These are phyloP conservation scores for Chelon auratus DNA, from an alignment of 2,797 vertebrate genomes.

Conservation along the genomic window DNA sequence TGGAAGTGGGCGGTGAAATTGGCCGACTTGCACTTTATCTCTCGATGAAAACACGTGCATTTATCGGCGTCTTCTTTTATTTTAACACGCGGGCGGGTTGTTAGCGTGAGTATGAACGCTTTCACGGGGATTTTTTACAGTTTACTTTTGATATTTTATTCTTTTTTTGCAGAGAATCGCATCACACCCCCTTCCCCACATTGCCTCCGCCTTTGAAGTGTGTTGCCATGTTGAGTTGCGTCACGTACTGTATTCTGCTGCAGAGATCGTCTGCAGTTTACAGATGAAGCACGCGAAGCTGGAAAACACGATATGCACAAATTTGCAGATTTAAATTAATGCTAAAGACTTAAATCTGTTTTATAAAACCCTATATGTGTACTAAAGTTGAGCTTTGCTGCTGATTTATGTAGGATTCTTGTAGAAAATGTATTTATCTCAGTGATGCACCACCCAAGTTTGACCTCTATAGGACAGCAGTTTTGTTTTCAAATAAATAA, in stretches of 20 bases:
- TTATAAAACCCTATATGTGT: no score
- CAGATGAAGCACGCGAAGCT: constrained; percentile 46
- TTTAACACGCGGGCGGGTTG: fast-evolving
- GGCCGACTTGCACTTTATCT: constrained; percentile 72
- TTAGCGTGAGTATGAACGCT: fast-evolving
- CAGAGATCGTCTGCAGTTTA: constrained; percentile 71
- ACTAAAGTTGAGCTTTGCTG: no score
- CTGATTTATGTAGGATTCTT: no score
- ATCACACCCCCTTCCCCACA: constrained; percentile 76
- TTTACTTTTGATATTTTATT: constrained; percentile 53
- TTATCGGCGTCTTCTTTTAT: neutral
- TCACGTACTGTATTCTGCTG: constrained; percentile 83
- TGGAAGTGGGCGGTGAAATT: constrained; percentile 81
- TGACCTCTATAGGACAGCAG: no score
- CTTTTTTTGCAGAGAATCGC: constrained; percentile 67
- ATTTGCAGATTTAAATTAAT: neutral
- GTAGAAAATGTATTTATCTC: no score
- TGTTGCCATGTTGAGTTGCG: constrained; percentile 88
- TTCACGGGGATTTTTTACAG: constrained; percentile 25
- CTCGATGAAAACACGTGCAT: constrained; percentile 62
- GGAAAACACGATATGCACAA: neutral
- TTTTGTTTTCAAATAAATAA: no score
- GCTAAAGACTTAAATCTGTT: no score
- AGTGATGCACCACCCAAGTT: no score
- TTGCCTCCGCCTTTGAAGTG: constrained; percentile 81